phyloP scores from a whole-genome alignment of 2,113 vertebrate genomes.

The Vulpes lagopus region DNA sequence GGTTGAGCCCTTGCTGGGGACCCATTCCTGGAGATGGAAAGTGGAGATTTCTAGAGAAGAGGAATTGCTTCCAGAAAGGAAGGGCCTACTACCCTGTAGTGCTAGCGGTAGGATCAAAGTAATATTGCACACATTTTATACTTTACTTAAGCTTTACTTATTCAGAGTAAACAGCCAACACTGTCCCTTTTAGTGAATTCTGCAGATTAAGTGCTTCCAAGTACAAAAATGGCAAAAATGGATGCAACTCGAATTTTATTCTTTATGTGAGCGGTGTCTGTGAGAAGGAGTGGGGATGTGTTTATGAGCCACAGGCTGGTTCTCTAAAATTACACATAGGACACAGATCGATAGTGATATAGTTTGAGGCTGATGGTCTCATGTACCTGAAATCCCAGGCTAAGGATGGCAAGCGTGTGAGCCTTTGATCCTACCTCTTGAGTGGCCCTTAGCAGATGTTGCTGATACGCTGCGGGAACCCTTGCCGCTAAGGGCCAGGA shows the following conservation, averaged over 20 bases:
- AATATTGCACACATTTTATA: neutral
- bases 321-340: neutral
- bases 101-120: constrained; percentile 21
- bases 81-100: neutral
- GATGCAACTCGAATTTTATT: constrained; percentile 11
- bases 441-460: neutral
- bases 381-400: neutral
- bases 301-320: neutral
- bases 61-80: neutral
- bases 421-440: neutral
- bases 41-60: neutral
- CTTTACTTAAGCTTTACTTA: neutral
- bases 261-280: neutral
- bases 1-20: neutral
- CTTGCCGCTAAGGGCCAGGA: neutral
- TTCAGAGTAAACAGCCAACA: neutral
- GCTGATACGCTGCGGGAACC: neutral
- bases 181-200: neutral
- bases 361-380: neutral
- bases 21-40: neutral
- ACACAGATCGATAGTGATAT: neutral
- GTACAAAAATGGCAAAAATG: neutral
- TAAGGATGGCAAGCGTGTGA: neutral
- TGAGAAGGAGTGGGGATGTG: neutral
- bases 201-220: neutral